phyloP scores from a whole-genome alignment of 2,888 invertebrate species.

The Adelognathus sp. region DNA sequence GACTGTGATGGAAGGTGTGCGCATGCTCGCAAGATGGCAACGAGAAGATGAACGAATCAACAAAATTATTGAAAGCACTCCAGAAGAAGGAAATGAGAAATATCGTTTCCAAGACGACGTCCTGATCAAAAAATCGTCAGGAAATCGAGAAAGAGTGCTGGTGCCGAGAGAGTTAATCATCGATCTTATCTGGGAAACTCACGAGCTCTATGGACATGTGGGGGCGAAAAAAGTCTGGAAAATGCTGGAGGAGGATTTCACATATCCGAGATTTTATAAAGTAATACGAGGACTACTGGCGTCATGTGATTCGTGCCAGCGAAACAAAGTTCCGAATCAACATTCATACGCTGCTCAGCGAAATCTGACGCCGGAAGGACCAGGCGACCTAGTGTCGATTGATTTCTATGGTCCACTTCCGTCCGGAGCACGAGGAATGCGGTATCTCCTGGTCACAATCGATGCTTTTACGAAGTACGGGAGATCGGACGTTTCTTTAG shows the following conservation, averaged over 20 bases:
- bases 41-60: not conserved
- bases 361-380: not conserved
- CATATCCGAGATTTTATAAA: not conserved
- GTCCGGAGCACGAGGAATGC: not conserved
- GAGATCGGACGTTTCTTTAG: conserved; percentile 1
- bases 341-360: not conserved
- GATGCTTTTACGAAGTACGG: not conserved
- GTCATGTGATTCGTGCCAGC: not conserved
- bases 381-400: not conserved
- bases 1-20: no score
- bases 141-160: not conserved
- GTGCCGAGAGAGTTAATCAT: not conserved
- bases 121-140: not conserved
- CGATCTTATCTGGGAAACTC: no score
- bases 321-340: not conserved
- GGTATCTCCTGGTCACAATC: not conserved
- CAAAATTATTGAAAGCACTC: not conserved
- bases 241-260: no score
- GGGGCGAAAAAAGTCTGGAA: not conserved
- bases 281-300: not conserved
- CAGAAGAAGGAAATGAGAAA: not conserved
- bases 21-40: no score
- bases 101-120: not conserved
- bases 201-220: not conserved
- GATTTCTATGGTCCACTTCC: conserved; percentile 13